phyloP scores from a whole-genome alignment of 2,888 invertebrate species.

The Drosophila kokeensis region DNA sequence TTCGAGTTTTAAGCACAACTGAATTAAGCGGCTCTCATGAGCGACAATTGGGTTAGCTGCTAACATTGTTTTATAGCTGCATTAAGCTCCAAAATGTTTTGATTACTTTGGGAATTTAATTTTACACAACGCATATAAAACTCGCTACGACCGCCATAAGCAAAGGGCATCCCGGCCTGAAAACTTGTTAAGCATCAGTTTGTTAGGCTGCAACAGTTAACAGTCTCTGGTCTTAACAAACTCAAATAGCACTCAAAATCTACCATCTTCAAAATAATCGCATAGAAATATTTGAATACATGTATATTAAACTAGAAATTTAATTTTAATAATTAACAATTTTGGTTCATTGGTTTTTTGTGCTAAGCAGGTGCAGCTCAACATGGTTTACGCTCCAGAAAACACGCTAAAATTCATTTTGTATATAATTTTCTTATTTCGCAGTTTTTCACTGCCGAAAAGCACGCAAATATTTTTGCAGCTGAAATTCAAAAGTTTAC shows the following conservation, averaged over 20 bases:
- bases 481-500: constrained; percentile 5
- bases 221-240: not conserved
- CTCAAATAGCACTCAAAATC: not conserved
- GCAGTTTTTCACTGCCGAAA: constrained; percentile 11
- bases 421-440: not conserved
- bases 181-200: not conserved
- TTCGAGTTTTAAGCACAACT: constrained; percentile 33
- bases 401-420: constrained; percentile 1
- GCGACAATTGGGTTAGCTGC: constrained; percentile 37
- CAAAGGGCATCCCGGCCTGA: not conserved
- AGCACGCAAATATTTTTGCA: constrained; percentile 19
- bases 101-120: constrained; percentile 20
- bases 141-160: not conserved
- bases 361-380: not conserved
- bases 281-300: not conserved
- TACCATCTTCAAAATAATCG: not conserved
- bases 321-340: not conserved
- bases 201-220: not conserved
- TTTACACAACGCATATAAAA: not conserved
- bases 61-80: constrained; percentile 18
- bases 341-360: not conserved
- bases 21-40: constrained; percentile 31
- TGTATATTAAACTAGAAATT: not conserved
- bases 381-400: not conserved
- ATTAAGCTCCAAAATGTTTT: constrained; percentile 20